Percentiles rank a stretch among this genome's conserved stretches.
phyloP scores from a whole-genome alignment of 2,888 invertebrate species.

The Lithodes maja region DNA sequence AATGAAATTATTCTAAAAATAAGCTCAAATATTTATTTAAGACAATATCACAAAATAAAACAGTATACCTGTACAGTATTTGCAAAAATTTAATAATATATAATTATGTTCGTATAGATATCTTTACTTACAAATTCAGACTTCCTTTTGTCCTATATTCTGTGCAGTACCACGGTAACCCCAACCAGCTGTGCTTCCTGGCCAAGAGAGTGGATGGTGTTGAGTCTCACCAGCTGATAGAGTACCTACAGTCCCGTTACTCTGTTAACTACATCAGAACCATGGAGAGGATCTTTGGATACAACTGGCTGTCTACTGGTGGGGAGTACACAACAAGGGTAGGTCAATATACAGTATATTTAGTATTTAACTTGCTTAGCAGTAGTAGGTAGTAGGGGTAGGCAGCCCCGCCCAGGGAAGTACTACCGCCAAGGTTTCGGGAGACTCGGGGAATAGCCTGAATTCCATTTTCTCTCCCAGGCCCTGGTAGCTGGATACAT shows the following conservation, averaged over 20 bases:
- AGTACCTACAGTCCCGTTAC: conserved; percentile 13
- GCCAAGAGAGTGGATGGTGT: conserved; percentile 76
- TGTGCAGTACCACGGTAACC: conserved; percentile 51
- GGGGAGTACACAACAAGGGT: conserved; percentile 77
- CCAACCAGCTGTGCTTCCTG: conserved; percentile 56
- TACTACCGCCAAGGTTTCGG: too few species aligned
- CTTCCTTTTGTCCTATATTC: background rate
- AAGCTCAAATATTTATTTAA: too few species aligned
- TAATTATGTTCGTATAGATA: background rate
- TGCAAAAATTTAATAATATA: background rate
- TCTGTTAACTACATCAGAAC: conserved; percentile 74
- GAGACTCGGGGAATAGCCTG: too few species aligned
- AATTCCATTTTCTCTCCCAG: too few species aligned
- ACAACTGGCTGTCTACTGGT: conserved; percentile 78
- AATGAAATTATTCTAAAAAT: too few species aligned
- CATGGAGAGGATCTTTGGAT: conserved; percentile 79
- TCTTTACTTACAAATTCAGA: background rate
- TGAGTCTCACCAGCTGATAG: conserved; percentile 1
- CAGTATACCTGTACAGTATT: background rate
- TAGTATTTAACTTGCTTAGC: too few species aligned
- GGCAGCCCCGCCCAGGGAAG: too few species aligned
- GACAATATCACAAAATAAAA: too few species aligned
- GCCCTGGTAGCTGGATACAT: too few species aligned
- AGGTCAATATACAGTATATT: background rate
- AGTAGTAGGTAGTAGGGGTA: too few species aligned